Evolutionary conservation across 2,888 invertebrate genomes (phyloP), one percentile per base, ranked within the genome.

Genomic region (Cephus sareptanus): DNA sequence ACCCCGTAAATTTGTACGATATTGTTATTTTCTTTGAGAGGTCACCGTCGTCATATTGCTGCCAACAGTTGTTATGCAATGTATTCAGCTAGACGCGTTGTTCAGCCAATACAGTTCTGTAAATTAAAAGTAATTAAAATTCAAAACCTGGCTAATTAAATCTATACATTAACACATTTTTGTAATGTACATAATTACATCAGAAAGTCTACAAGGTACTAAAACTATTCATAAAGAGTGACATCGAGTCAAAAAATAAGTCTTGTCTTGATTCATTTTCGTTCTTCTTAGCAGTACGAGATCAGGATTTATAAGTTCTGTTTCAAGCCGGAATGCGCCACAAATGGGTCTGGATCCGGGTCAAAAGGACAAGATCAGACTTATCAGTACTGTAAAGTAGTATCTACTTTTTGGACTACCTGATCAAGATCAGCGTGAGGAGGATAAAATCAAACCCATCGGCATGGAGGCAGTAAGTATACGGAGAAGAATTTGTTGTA

Each of bases 1-100:
- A 31, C 56, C 71, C 70, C 76, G 78, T 78, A 76, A 78, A 78
- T 78, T 76, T 76, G 71, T 56, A 70, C 75, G 77, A 34, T 77
- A 77, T 77, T 77, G 75, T 77, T 75, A 75, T 77, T 77, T 77
- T 70, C 70, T 15, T 30, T 34, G 77, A 71, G 71, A 71, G 33
- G 15, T 71, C 71, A 34, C 31, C 31, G 71, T 34, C 31, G 31
- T 31, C 71, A 34, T 71, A 71, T 71, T 71, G 71, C 71, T 31
- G 56, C 56, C 23, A 56, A 23, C 23, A 23, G 23, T 56, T 56
- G 15, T 56, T 40, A 23, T 56, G 23, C 56, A 56, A 23, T 23
- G 23, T 56, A 23, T 23, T 23, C 23, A 56, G 9, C 15, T 56
- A 2, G 56, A 23, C 23, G 23, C 56, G 6, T 23, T 56, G 23